These are phyloP conservation scores for Geotrypetes seraphini DNA, from an alignment of 2,797 vertebrate genomes.

Conservation along the genomic window DNA sequence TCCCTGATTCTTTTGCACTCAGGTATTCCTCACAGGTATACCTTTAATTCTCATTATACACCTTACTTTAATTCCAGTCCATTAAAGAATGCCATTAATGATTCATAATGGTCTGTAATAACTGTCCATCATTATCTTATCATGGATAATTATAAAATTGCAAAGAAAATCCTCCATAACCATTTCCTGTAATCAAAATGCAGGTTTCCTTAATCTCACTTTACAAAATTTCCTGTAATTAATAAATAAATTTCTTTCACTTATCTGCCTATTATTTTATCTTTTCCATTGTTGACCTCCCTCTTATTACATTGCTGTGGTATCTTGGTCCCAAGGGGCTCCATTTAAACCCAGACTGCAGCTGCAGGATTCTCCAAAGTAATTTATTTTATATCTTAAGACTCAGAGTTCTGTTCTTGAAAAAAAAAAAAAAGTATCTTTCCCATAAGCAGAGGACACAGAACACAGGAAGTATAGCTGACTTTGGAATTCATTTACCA, in stretches of 20 bases:
- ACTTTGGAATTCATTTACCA: too few species aligned
- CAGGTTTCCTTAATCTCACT: slow-evolving; percentile 5
- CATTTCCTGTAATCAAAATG: slow-evolving; percentile 1
- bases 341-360: slow-evolving; percentile 8
- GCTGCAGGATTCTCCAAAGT: slow-evolving; percentile 19
- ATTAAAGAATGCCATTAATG: too few species aligned
- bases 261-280: slow-evolving; percentile 16
- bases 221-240: slow-evolving; percentile 6
- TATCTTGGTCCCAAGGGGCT: slow-evolving; percentile 12
- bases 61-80: slow-evolving; percentile 2
- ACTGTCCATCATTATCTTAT: slow-evolving; percentile 13
- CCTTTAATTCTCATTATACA: slow-evolving; percentile 3
- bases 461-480: slow-evolving; percentile 8
- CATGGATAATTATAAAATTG: slow-evolving; percentile 11
- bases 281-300: slow-evolving; percentile 17
- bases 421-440: slow-evolving; percentile 17
- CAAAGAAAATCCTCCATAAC: too few species aligned
- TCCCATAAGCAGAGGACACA: slow-evolving; percentile 10
- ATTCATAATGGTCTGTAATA: slow-evolving; percentile 11
- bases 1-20: too few species aligned
- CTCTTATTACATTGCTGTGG: slow-evolving; percentile 17
- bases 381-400: slow-evolving; percentile 20
- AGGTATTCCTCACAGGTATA: too few species aligned
- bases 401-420: slow-evolving; percentile 18
- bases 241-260: slow-evolving; percentile 10